phyloP scores from a whole-genome alignment of 2,888 invertebrate genomes.

The Steromphala cineraria region DNA sequence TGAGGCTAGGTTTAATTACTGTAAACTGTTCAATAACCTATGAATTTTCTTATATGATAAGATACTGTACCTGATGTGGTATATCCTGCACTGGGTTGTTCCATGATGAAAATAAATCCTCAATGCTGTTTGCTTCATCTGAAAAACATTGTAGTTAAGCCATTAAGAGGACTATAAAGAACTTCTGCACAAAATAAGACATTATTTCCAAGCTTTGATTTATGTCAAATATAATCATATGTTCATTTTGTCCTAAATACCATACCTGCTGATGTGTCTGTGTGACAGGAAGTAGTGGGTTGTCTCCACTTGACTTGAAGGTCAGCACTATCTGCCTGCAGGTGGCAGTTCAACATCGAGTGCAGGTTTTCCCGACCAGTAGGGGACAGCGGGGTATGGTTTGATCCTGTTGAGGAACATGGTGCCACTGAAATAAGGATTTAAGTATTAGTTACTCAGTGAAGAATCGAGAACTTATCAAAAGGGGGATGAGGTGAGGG shows the following conservation, averaged over 20 bases:
- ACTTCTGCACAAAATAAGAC: no score
- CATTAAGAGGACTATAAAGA: background rate
- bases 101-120: slow-evolving; percentile 54
- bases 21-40: no score
- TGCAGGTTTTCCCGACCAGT: background rate
- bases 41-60: background rate
- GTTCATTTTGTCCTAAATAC: no score
- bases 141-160: background rate
- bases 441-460: no score
- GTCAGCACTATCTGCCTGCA: background rate
- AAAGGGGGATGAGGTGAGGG: no score
- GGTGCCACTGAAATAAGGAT: no score
- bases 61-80: slow-evolving; percentile 45
- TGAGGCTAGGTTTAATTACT: no score
- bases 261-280: no score
- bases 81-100: slow-evolving; percentile 57
- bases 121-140: background rate
- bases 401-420: no score
- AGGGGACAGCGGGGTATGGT: background rate
- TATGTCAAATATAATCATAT: no score
- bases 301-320: background rate
- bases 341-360: background rate
- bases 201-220: no score
- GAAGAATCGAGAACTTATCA: no score
- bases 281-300: background rate